A percentile compares a stretch with the other conserved stretches of the same genome.
These are phyloP conservation scores for Pandemis cinnamomeana DNA, from an alignment of 2,888 invertebrate genomes.

Conservation along the genomic window DNA sequence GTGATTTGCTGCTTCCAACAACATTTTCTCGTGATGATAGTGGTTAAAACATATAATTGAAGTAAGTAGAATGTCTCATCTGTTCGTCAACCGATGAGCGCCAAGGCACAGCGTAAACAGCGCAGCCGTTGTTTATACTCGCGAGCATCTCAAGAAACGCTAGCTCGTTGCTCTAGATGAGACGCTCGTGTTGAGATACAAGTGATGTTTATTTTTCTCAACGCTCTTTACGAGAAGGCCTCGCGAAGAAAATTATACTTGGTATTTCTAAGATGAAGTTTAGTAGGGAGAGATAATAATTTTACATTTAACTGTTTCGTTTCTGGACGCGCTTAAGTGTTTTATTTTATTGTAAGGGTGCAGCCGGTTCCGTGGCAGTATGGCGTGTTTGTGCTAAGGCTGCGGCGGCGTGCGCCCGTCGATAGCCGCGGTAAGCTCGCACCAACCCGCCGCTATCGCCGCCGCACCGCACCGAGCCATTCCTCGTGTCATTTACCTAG, in stretches of 20 bases:
- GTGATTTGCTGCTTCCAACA: neutral
- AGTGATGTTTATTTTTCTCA: slow-evolving; percentile 77
- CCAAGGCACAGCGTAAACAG: slow-evolving; percentile 66
- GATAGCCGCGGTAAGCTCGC: slow-evolving; percentile 62
- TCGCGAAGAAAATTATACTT: slow-evolving; percentile 68
- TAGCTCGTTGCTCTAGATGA: slow-evolving; percentile 71
- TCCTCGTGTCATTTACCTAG: slow-evolving; percentile 49
- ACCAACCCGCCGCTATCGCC: slow-evolving; percentile 49
- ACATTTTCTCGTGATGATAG: neutral
- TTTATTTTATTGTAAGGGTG: slow-evolving; percentile 28
- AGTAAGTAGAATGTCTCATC: slow-evolving; percentile 61
- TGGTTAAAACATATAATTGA: slow-evolving; percentile 32
- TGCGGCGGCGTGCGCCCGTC: slow-evolving; percentile 50
- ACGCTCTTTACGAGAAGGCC: slow-evolving; percentile 69
- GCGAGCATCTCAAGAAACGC: slow-evolving; percentile 73
- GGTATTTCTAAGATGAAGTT: slow-evolving; percentile 47
- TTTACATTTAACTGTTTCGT: slow-evolving; percentile 34
- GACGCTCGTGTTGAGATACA: slow-evolving; percentile 76
- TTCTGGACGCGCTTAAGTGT: slow-evolving; percentile 22
- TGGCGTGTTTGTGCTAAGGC: slow-evolving; percentile 28
- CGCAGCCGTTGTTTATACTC: slow-evolving; percentile 69
- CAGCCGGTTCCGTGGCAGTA: neutral
- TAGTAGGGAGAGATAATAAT: slow-evolving; percentile 36
- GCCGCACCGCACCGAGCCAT: slow-evolving; percentile 45
- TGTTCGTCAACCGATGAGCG: slow-evolving; percentile 50